phyloP scores from a whole-genome alignment of 2,888 invertebrate species.

The Ochropleura leucogaster region DNA sequence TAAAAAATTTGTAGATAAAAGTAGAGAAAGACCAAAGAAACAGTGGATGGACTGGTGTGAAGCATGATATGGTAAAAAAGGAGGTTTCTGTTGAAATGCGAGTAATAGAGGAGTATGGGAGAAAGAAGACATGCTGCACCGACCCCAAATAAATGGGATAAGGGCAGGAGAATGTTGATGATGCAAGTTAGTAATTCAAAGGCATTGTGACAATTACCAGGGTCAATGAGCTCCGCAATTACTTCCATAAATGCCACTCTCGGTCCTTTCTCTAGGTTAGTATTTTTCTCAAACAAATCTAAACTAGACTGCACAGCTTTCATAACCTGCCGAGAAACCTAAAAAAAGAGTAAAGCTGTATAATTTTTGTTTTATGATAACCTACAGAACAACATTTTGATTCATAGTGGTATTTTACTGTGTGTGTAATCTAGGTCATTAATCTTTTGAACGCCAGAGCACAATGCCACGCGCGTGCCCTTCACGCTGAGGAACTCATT shows the following conservation, averaged over 20 bases:
- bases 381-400: too few relatives aligned
- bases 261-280: constrained; percentile 89
- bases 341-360: constrained; percentile 30
- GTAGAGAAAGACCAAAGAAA: too few relatives aligned
- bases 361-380: background rate
- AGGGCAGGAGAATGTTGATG: too few relatives aligned
- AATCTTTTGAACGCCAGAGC: too few relatives aligned
- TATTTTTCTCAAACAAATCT: constrained; percentile 91
- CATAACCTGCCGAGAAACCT: constrained; percentile 86
- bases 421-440: background rate
- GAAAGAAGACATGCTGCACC: too few relatives aligned
- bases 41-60: too few relatives aligned
- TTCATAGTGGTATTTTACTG: background rate
- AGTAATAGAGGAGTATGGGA: too few relatives aligned
- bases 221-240: constrained; percentile 93
- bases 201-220: constrained; percentile 80
- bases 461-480: too few relatives aligned
- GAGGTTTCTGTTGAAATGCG: too few relatives aligned
- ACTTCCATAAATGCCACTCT: constrained; percentile 94
- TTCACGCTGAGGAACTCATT: too few relatives aligned
- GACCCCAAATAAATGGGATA: too few relatives aligned
- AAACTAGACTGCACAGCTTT: constrained; percentile 88
- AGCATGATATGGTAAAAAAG: too few relatives aligned
- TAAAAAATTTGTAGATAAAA: background rate
- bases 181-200: background rate